Percentiles rank a stretch among this genome's conserved stretches.
phyloP scores from a whole-genome alignment of 2,888 invertebrate species.

The Pristionchus entomophagus region DNA sequence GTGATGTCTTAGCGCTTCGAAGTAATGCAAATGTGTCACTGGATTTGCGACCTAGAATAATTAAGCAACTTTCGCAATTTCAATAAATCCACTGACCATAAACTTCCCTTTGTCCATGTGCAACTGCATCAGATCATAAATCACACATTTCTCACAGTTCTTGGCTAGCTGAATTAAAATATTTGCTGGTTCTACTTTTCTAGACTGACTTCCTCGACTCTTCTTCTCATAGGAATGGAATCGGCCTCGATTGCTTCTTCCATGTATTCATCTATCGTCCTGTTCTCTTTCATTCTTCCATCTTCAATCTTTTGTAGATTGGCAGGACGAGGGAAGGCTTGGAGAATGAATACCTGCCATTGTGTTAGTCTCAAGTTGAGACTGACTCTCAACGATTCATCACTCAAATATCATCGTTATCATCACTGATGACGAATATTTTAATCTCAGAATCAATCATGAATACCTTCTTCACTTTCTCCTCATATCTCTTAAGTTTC shows the following conservation, averaged over 20 bases:
- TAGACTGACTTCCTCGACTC: neutral
- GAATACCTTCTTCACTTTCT: slow-evolving; percentile 27
- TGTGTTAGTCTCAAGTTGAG: neutral
- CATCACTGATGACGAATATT: no score
- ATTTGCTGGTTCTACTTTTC: neutral
- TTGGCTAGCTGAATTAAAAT: neutral
- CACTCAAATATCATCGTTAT: no score
- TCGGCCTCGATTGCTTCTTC: slow-evolving; percentile 23
- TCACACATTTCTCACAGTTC: slow-evolving; percentile 38
- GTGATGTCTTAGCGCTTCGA: slow-evolving; percentile 35
- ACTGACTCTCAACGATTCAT: no score
- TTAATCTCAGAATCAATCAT: no score
- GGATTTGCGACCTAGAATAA: neutral
- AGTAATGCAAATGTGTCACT: neutral
- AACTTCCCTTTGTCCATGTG: slow-evolving; percentile 19
- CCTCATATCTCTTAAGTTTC: slow-evolving; percentile 26
- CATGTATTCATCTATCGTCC: slow-evolving; percentile 2
- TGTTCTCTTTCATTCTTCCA: neutral
- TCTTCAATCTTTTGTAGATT: slow-evolving; percentile 29
- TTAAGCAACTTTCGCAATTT: neutral
- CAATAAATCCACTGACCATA: neutral
- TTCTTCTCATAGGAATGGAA: slow-evolving; percentile 17
- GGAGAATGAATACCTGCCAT: slow-evolving; percentile 27
- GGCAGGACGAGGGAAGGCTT: slow-evolving; percentile 35
- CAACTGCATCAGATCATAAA: slow-evolving; percentile 12